Evolutionary conservation across 2,888 invertebrate species (phyloP), one percentile per base, ranked within the genome.

Genomic region (Ornithoptera alexandrae): DNA sequence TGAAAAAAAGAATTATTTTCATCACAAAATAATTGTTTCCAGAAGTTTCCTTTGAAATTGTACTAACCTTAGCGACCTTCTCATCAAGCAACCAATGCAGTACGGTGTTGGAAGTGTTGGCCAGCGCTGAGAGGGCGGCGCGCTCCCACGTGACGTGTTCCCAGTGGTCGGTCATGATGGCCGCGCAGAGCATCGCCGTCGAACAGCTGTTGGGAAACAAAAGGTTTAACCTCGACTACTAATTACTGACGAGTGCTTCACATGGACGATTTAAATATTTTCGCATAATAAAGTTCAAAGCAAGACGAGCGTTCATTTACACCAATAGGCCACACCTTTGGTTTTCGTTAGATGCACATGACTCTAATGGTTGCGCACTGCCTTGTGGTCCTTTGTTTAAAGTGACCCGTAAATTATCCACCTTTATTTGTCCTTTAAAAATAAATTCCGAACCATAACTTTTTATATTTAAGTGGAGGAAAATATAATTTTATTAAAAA

Each of bases 161-260:
- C 97, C 97, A 97, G 84, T 97, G 96, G 83, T 97, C 96, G 71
- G 97, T 97, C 96, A 97, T 97, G 83, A 97, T 96, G 74, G 97
- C 96, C 4, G 95, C 95, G 83, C 96, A 97, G 58, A 97, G 89
- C 95, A 97, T 95, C 50, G 95, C 96, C 65, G 97, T 96, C 46
- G 96, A 96, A 80, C 95, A 95, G 68, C 95, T 95, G 82, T 0
- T 56, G 24, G 72, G 77, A 74, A 17, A 50, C 18, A 17, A 50
- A 50, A 17, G 15, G 0, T 50, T 50, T 5, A 50, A 17, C 15
- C 18, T 50, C 17, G 50, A 50, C 50, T 39, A 18, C 50, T 50
- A 39, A 39, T 1, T 18, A 17, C 4, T 50, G 15, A 5, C 15
- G 50, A 50, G 18, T 50, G 50, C 5, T 17, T 15, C 10, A 17